Evolutionary conservation across 2,797 vertebrate genomes (phyloP), one percentile per base, ranked within the genome.

Genomic region (Botia almorhae): DNA sequence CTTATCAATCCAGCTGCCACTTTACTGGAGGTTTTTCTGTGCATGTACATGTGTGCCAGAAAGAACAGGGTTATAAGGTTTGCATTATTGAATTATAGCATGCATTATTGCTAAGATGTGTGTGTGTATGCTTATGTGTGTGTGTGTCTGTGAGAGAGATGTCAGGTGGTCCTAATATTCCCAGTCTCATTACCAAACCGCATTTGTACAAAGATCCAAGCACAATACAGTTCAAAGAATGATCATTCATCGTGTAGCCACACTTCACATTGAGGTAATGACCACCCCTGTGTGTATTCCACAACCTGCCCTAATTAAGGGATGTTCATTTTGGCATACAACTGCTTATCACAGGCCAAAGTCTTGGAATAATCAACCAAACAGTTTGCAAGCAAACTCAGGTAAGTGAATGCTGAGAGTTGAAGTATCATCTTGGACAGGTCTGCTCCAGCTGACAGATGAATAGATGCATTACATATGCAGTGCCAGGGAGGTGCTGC

Each of bases 151-250:
- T 2, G 12, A 58, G 12, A 23, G 11, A 58, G 64, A 48, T 46
- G 16, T 26, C 75, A 14, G 64, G 53, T 58, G 64, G 53, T 19
- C 74, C 11, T 48, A 77, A 77, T 69, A 58, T 58, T 69, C 6
- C 55, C 74, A 68, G 50, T 56, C 64, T 77, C 51, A 48, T 69
- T 69, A 77, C 56, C 23, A 16, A 48, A 33, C 39, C 53, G 29
- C 21, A 60, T 69, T 77, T 60, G 17, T 77, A 16, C 68, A 12
- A 60, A 77, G 65, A 33, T 7, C 11, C 21, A 58, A 19, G 39
- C n/a, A 46, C 74, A 68, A 56, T 53, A 56, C 19, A 76, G 21
- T 60, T 58, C 65, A 77, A 36, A 69, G 64, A 46, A 77, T 39
- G 61, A 60, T 77, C 36, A 58, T 46, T 69, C 29, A 39, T 12